Evolutionary conservation across 2,113 vertebrate species (phyloP).

Genomic region (Proterorhinus semilunaris): DNA sequence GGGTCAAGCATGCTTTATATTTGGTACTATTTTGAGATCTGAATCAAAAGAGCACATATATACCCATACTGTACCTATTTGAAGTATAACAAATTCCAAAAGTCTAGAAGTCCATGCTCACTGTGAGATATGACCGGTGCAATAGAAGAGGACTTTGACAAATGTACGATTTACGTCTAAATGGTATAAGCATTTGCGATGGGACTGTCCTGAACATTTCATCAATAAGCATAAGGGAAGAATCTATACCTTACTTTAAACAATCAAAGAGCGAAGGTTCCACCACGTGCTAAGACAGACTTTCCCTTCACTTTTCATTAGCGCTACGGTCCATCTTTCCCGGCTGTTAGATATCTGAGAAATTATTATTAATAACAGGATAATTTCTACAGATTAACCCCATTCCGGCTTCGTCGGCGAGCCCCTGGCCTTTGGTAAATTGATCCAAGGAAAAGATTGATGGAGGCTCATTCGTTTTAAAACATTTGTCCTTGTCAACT

Average conservation of each 20-base stretch:
- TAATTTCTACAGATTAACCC: conserved; percentile 83
- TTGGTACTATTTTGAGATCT: neutral
- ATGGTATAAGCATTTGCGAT: neutral
- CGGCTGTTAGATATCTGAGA: conserved; percentile 74
- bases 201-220: neutral
- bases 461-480: conserved; percentile 69
- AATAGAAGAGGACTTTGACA: too few relatives aligned
- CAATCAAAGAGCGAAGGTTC: conserved; percentile 60
- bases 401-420: conserved; percentile 74
- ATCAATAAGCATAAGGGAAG: conserved; percentile 25
- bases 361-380: conserved; percentile 85
- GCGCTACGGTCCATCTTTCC: conserved; percentile 76
- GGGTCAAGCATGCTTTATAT: too few relatives aligned
- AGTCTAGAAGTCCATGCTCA: neutral
- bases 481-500: conserved; percentile 77
- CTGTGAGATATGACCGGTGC: too few relatives aligned
- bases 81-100: neutral
- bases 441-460: conserved; percentile 79
- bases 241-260: conserved; percentile 53
- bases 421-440: conserved; percentile 78
- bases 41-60: neutral
- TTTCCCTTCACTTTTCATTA: conserved; percentile 81
- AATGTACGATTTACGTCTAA: too few relatives aligned
- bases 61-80: too few relatives aligned
- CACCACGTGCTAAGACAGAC: conserved; percentile 66